phyloP scores from a whole-genome alignment of 2,797 vertebrate species.

The Hypotaenidia philippensis region DNA sequence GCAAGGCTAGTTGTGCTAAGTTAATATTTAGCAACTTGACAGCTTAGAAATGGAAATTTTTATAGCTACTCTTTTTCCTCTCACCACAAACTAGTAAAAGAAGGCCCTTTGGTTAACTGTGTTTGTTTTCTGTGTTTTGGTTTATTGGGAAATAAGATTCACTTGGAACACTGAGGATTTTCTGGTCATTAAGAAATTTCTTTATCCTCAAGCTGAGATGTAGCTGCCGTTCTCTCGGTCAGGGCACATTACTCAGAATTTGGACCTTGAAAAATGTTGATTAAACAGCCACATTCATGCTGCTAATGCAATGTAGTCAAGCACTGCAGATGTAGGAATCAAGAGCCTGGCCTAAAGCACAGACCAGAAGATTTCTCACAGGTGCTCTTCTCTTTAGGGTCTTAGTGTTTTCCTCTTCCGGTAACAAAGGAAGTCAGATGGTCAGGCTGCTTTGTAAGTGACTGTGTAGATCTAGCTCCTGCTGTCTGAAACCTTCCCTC shows the following conservation, averaged over 20 bases:
- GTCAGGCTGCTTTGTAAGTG: not conserved
- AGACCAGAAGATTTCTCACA: not conserved
- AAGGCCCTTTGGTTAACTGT: not conserved
- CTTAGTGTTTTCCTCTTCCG: not conserved
- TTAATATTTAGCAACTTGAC: slow-evolving; percentile 29
- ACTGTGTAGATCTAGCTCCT: not conserved
- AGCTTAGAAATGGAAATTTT: slow-evolving; percentile 14
- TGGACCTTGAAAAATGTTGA: not conserved
- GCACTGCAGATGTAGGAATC: not conserved
- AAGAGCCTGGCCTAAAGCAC: not conserved
- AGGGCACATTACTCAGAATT: not conserved
- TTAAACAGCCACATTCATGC: not conserved
- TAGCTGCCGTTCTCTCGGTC: not conserved
- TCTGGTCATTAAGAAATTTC: not conserved
- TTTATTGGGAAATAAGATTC: not conserved
- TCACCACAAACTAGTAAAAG: not conserved
- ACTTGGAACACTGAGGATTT: not conserved
- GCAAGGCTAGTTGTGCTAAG: not conserved
- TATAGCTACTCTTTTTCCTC: not conserved
- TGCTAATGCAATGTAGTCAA: not conserved
- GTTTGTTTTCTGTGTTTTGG: not conserved
- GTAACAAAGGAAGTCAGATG: not conserved
- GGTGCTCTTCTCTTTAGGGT: not conserved
- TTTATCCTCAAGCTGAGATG: not conserved
- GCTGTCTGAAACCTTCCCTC: not conserved